Base-by-base conservation (phyloP, 2,888 invertebrate species). In the Stenchaetothrips biformis region DNA sequence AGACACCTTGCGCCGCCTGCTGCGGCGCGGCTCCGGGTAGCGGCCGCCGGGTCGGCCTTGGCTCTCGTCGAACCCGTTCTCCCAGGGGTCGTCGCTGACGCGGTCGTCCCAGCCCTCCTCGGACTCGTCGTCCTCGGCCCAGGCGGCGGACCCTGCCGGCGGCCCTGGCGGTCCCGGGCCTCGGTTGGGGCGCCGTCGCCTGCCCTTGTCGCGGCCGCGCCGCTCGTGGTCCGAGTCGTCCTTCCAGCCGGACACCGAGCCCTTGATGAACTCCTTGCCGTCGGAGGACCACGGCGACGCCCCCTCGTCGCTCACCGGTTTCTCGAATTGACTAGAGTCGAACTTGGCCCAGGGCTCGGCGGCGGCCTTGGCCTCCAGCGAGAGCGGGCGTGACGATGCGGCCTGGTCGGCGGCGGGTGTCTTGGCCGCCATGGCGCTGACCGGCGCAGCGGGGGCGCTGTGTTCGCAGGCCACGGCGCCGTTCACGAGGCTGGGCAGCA, bases 241-340 rank as follows among this genome's bases (percentile, higher is more conserved):
- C 81, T 86, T 86, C 86, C 86, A 87, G 48, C 87, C 87, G 2
- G 87, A 85, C 0, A 88, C 85, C 6, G 87, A 86, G 49, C 88
- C 88, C 79, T 87, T 87, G 21, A 87, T 87, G 80, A 89, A 89
- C 82, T 92, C 91, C 80, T 91, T 91, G 0, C 92, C 93, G 87
- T 94, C 94, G 0, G 93, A 93, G 0, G 94, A 94, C 90, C 93
- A 94, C 0, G 92, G 93, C 0, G 94, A 93, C 3, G 92, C 92
- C 0, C 90, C 87, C 8, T 86, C 86, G 4, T 86, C 83, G 13
- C 86, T 86, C 7, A 84, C 85, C 1, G 85, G 85, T 82, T 86
- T 86, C 48, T 86, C 86, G 2, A 86, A 85, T 48, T 84, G 84
- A 74, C 84, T 85, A 0, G 85, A 83, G 78, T 87, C 87, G 82